Conservation (phyloP, 1,140 invertebrate genomes). For the Cydia pomonella region DNA sequence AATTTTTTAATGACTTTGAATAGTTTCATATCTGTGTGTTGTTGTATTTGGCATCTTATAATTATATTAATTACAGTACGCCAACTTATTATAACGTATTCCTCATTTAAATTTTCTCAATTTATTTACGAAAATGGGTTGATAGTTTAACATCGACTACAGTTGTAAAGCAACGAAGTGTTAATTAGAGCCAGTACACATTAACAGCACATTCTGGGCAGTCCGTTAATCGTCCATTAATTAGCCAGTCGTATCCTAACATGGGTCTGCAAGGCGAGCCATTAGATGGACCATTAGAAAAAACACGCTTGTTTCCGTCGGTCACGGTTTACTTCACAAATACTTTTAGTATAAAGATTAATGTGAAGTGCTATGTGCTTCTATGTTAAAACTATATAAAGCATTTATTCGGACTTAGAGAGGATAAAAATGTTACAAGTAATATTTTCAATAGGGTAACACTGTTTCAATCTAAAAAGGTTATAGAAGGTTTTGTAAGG, state of each 20-base stretch:
- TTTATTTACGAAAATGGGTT: neutral
- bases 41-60: too few species aligned
- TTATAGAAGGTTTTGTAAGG: too few species aligned
- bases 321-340: constrained; percentile 14
- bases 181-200: neutral
- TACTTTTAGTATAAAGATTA: neutral
- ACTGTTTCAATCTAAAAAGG: too few species aligned
- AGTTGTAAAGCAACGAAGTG: constrained; percentile 8
- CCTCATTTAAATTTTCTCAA: neutral
- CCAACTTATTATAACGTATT: too few species aligned
- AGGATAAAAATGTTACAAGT: too few species aligned
- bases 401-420: too few species aligned
- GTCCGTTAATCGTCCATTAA: constrained; percentile 27
- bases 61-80: too few species aligned
- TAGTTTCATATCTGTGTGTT: too few species aligned
- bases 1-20: too few species aligned
- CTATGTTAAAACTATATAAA: too few species aligned
- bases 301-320: constrained; percentile 8
- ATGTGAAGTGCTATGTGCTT: neutral
- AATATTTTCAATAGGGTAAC: too few species aligned
- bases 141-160: neutral
- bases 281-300: constrained; percentile 6
- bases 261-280: constrained; percentile 25
- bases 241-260: constrained; percentile 18
- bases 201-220: constrained; percentile 18